These are phyloP conservation scores for Chaetodon auriga DNA, from an alignment of 2,113 vertebrate genomes.

Conservation along the genomic window DNA sequence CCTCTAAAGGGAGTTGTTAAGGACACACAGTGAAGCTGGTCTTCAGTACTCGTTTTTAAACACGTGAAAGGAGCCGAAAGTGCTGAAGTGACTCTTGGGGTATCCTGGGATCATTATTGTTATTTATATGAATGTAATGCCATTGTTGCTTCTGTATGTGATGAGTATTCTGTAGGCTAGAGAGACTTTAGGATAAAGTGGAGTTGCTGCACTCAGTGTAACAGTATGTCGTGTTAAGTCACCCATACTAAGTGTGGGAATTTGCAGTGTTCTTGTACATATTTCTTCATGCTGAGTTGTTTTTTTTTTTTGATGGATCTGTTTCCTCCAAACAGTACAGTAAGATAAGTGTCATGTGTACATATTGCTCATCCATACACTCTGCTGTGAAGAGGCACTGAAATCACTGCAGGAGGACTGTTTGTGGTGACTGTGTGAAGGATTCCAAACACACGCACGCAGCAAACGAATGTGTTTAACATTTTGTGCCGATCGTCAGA, in stretches of 20 bases:
- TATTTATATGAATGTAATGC: conserved; percentile 81
- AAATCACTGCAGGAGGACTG: conserved; percentile 22
- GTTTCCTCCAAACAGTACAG: conserved; percentile 20
- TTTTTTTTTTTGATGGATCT: conserved; percentile 19
- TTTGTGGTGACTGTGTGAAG: conserved; percentile 24
- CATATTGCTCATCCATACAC: conserved; percentile 38
- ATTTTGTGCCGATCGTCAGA: conserved; percentile 26
- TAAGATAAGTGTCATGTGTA: conserved; percentile 42
- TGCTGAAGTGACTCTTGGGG: conserved; percentile 48
- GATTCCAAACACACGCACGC: conserved; percentile 34
- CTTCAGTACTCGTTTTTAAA: conserved; percentile 72
- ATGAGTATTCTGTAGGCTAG: conserved; percentile 64
- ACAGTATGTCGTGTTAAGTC: conserved; percentile 47
- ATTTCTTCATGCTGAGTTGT: conserved; percentile 9
- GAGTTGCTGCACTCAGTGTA: conserved; percentile 44
- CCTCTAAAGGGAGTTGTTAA: conserved; percentile 69
- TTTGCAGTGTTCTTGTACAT: conserved; percentile 63
- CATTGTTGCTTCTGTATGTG: conserved; percentile 63
- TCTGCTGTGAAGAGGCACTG: conserved; percentile 33
- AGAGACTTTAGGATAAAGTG: conserved; percentile 26
- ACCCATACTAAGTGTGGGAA: conserved; percentile 41
- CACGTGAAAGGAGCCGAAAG: conserved; percentile 25
- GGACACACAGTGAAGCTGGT: conserved; percentile 80
- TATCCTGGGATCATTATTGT: conserved; percentile 29
- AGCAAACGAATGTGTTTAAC: conserved; percentile 60